Base-by-base conservation (phyloP, 2,888 invertebrate species). In the Ophioninae sp. region DNA sequence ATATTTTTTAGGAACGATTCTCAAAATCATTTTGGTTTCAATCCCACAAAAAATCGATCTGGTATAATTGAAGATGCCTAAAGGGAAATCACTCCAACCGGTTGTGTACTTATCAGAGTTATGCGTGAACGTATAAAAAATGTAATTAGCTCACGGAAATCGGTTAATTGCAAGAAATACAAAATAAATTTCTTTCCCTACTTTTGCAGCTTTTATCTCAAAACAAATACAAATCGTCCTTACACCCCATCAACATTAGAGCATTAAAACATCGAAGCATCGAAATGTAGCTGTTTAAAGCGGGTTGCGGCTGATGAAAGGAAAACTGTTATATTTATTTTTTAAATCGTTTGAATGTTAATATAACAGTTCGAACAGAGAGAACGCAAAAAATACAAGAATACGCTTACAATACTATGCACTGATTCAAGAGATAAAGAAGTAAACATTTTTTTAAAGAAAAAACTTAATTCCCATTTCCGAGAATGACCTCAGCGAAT, bases 251-350 rank as follows among this genome's bases (percentile, higher is more conserved):
- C 44, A 44, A 44, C 0, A 7, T 44, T 44, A 44, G 7, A 8
- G 10, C 44, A 13, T 2, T 13, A 44, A 8, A 3, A 13, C 10
- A 1, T 10, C 50, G 10, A 7, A 50, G 2, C 50, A 44, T 13
- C 50, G 17, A 50, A 50, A 21, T 72, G 70, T 72, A 72, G 70
- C 37, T 37, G 56, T 76, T 68, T 76, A 69, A 69, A 77, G 77
- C 39, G 10, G 59, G 76, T 61, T 68, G 41, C 68, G 68, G 76
- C 68, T 37, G 65, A 41, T 67, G 44, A 44, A 44, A 41, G 10
- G 30, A 30, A 64, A 20, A 56, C 21, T 65, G 72, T 68, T 68
- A 59, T 72, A 37, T n/a, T 61, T 77, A 67, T 67, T 1, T 30
- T 41, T 69, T 68, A 21, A 20, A 68, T 21, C 68, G 41, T 41